phyloP scores from a whole-genome alignment of 35 echinoderm and acorn worm genomes.

The Anneissia japonica region DNA sequence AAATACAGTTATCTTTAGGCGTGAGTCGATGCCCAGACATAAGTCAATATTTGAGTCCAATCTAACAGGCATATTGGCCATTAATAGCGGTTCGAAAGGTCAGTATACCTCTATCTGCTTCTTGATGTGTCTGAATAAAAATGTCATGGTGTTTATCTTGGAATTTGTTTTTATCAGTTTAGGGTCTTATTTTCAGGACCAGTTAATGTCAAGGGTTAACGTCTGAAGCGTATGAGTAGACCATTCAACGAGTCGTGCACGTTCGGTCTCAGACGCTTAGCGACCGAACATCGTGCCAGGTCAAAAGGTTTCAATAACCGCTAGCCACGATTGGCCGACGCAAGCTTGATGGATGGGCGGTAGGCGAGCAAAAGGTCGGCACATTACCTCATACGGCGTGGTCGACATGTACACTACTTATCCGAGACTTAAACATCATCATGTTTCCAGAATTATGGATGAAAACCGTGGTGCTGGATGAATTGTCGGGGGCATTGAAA shows the following conservation, averaged over 20 bases:
- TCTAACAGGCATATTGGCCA: neutral
- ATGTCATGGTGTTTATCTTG: neutral
- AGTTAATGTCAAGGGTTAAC: neutral
- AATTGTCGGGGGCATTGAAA: neutral
- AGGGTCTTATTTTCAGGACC: neutral
- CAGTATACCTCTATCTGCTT: neutral
- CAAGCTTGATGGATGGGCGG: neutral
- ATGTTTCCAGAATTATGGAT: neutral
- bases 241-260: neutral
- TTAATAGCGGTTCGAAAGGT: neutral
- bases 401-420: neutral
- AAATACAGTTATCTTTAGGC: no score
- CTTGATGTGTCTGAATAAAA: neutral
- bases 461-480: neutral
- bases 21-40: neutral
- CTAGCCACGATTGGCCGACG: neutral
- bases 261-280: neutral
- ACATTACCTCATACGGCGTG: neutral
- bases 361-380: neutral
- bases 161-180: neutral
- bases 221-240: no score
- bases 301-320: neutral
- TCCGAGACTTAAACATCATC: neutral
- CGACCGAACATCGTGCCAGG: neutral
- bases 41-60: neutral